Conservation (phyloP, 1,140 invertebrate genomes). For the Scylla paramamosain region DNA sequence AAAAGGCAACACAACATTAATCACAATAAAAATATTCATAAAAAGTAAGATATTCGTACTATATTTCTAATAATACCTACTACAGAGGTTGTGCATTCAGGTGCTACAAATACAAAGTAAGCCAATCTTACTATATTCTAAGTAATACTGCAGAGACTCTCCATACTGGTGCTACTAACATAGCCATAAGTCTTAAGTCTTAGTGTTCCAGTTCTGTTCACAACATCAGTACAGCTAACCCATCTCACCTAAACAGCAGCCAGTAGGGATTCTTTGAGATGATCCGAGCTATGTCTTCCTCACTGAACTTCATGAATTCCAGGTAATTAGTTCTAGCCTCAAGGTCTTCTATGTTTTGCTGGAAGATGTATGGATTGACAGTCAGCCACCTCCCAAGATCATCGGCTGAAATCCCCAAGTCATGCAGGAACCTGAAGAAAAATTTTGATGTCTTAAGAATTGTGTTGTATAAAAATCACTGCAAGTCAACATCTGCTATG, state of each 20-base stretch:
- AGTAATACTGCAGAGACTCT: too few relatives aligned
- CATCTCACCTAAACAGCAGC: conserved; percentile 58
- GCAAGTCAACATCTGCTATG: too few relatives aligned
- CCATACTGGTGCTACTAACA: too few relatives aligned
- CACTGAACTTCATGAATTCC: background rate
- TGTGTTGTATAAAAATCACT: background rate
- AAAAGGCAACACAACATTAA: background rate
- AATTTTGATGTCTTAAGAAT: background rate
- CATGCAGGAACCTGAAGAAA: conserved; percentile 57
- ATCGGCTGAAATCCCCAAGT: conserved; percentile 50
- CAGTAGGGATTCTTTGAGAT: conserved; percentile 60
- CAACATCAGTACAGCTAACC: background rate
- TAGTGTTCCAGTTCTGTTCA: too few relatives aligned
- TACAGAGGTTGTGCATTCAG: too few relatives aligned
- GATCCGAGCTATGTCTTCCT: conserved; percentile 37
- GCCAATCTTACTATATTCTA: too few relatives aligned
- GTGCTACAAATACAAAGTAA: too few relatives aligned
- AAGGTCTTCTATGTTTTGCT: conserved; percentile 53
- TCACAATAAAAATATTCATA: background rate
- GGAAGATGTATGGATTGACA: conserved; percentile 59
- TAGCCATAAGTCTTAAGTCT: too few relatives aligned
- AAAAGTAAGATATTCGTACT: too few relatives aligned
- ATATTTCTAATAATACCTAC: too few relatives aligned
- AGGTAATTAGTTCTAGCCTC: conserved; percentile 55
- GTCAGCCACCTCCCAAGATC: conserved; percentile 62